Evolutionary conservation across 1,140 invertebrate genomes (phyloP).

Genomic region (Pseudomyrmex pallidus): DNA sequence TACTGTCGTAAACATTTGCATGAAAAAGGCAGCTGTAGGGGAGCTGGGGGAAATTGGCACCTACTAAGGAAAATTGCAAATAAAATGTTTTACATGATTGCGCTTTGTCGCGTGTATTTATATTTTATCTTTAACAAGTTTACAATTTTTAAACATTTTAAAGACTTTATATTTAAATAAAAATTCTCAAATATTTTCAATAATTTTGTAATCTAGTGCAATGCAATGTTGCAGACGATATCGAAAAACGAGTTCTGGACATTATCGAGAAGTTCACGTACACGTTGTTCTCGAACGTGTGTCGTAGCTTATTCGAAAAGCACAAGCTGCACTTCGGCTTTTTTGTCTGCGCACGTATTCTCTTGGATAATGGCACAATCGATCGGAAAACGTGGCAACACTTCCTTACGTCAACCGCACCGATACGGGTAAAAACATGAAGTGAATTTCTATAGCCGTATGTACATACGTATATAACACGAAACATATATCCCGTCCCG

Average conservation of each 20-base stretch:
- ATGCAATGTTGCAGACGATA: constrained; percentile 85
- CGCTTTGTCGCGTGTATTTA: too few species aligned
- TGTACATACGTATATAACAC: neutral
- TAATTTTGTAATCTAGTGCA: neutral
- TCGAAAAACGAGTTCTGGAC: constrained; percentile 87
- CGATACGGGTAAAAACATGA: constrained; percentile 63
- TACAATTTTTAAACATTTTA: too few species aligned
- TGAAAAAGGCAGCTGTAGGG: too few species aligned
- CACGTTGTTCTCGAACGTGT: constrained; percentile 89
- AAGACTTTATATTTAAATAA: too few species aligned
- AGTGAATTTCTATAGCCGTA: constrained; percentile 7
- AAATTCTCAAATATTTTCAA: too few species aligned
- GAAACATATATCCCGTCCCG: neutral
- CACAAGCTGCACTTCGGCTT: constrained; percentile 91
- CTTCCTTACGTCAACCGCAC: constrained; percentile 84
- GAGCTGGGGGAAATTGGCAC: too few species aligned
- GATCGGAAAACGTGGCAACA: constrained; percentile 88
- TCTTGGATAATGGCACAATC: constrained; percentile 83
- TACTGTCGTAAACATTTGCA: too few species aligned
- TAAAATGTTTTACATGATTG: too few species aligned
- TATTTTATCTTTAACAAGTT: too few species aligned
- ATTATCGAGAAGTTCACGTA: constrained; percentile 90
- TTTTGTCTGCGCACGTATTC: constrained; percentile 84
- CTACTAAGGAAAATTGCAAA: too few species aligned
- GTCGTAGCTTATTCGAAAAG: constrained; percentile 90